Base-by-base conservation (phyloP, 2,888 invertebrate genomes). In the Leptinotarsa peninsularis region DNA sequence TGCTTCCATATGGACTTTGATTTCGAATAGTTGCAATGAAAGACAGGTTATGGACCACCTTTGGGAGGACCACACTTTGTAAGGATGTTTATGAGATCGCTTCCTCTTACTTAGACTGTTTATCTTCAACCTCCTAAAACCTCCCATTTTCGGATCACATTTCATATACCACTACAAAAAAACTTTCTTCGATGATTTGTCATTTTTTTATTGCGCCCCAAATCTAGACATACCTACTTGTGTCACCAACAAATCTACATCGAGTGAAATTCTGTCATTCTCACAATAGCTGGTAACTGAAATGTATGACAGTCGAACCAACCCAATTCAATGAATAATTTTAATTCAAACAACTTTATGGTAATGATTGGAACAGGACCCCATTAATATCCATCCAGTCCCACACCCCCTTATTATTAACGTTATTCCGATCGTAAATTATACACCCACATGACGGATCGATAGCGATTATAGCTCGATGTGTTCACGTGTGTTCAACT, bases 361-460 rank as follows among this genome's bases (percentile, higher is more conserved):
- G 56, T 72, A 75, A 75, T 72, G 54, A 54, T 69, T 72, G 72
- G 49, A 69, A 66, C 75, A 66, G 58, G 63, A 73, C 49, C 70
- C 73, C 78, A 78, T 78, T 66, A 78, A 78, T 78, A 76, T 73
- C 69, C 74, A 60, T 74, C 73, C 69, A 21, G 68, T 27, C 66
- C 71, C 68, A 67, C 73, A 70, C 76, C 76, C 52, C 67, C 71
- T 63, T 70, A 73, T 76, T 60, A 76, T 76, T 71, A 73, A 67
- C 71, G 67, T 71, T 75, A 73, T 71, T 67, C 58, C 74, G 72
- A 74, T 79, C 71, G 72, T 74, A 71, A 76, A 77, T 76, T 77
- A 76, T 76, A 71, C 74, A 78, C 74, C 74, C 70, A 76, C 73
- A 73, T 73, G 76, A 78, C 76, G 70, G 74, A 78, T 75, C 75